These are phyloP conservation scores for Philaethria dido DNA, from an alignment of 2,888 invertebrate species.

Conservation along the genomic window DNA sequence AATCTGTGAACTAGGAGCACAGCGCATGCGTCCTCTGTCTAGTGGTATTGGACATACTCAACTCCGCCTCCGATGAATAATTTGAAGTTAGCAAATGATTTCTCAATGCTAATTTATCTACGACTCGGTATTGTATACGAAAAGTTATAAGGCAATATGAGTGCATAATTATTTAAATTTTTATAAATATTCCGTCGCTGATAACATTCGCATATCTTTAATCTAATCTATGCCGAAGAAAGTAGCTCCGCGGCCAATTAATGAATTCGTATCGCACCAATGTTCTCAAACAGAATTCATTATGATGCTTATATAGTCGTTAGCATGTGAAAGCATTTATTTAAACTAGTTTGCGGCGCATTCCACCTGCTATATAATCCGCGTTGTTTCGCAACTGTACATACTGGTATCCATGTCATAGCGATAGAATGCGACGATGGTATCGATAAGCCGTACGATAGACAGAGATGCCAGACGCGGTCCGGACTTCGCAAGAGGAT, in stretches of 20 bases:
- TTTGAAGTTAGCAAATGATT: constrained; percentile 55
- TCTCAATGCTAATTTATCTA: constrained; percentile 49
- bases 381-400: constrained; percentile 80
- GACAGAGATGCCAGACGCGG: constrained; percentile 58
- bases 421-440: constrained; percentile 58
- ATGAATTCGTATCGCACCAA: constrained; percentile 43
- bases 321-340: constrained; percentile 79
- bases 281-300: constrained; percentile 40
- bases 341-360: constrained; percentile 80
- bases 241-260: constrained; percentile 43
- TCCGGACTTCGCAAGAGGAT: constrained; percentile 78
- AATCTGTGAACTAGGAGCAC: constrained; percentile 32
- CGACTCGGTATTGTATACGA: constrained; percentile 20
- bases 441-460: constrained; percentile 47
- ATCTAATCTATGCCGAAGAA: constrained; percentile 39
- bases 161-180: constrained; percentile 19
- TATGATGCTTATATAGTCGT: constrained; percentile 58
- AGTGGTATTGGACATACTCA: constrained; percentile 67
- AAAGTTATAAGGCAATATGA: constrained; percentile 1
- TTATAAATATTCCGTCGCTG: constrained; percentile 21
- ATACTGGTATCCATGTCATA: constrained; percentile 79
- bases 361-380: constrained; percentile 84
- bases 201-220: constrained; percentile 37
- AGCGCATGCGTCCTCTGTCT: constrained; percentile 67
- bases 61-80: constrained; percentile 70